Evolutionary conservation across 2,888 invertebrate species (phyloP).

Genomic region (Trissoscelio sp.): DNA sequence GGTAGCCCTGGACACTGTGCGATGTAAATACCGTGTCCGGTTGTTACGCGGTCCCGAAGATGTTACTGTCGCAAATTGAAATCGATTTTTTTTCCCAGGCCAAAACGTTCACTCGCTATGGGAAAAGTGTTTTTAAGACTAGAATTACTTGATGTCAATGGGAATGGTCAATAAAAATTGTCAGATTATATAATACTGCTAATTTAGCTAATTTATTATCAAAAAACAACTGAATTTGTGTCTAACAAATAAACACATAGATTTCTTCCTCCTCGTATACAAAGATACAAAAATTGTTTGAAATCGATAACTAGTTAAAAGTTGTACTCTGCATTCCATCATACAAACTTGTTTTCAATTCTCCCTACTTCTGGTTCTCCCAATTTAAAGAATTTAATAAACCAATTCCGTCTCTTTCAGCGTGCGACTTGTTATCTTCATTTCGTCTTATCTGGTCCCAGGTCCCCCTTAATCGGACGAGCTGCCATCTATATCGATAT

Average conservation of each 20-base stretch:
- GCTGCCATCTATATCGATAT: constrained; percentile 23
- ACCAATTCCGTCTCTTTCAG: constrained; percentile 53
- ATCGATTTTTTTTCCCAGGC: constrained; percentile 32
- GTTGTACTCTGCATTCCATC: background rate
- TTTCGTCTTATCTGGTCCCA: constrained; percentile 53
- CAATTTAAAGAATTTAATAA: constrained; percentile 67
- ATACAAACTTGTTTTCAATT: background rate
- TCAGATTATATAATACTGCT: too few species aligned
- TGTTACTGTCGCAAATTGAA: constrained; percentile 55
- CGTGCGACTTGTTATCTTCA: constrained; percentile 54
- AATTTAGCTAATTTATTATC: too few species aligned
- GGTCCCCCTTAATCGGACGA: constrained; percentile 39
- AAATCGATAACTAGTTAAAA: background rate
- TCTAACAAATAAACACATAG: too few species aligned
- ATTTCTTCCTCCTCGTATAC: too few species aligned
- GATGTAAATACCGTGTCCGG: constrained; percentile 65
- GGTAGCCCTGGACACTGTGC: constrained; percentile 52
- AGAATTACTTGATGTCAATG: background rate
- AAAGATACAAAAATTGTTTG: too few species aligned
- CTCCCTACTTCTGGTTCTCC: background rate
- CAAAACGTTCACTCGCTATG: constrained; percentile 8
- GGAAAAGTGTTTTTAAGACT: constrained; percentile 34
- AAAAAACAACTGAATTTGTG: too few species aligned
- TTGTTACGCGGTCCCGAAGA: constrained; percentile 59
- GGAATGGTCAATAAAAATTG: too few species aligned